Percentiles rank a stretch among this genome's conserved stretches.
These are phyloP conservation scores for Albula glossodonta DNA, from an alignment of 2,113 vertebrate genomes.

Conservation along the genomic window DNA sequence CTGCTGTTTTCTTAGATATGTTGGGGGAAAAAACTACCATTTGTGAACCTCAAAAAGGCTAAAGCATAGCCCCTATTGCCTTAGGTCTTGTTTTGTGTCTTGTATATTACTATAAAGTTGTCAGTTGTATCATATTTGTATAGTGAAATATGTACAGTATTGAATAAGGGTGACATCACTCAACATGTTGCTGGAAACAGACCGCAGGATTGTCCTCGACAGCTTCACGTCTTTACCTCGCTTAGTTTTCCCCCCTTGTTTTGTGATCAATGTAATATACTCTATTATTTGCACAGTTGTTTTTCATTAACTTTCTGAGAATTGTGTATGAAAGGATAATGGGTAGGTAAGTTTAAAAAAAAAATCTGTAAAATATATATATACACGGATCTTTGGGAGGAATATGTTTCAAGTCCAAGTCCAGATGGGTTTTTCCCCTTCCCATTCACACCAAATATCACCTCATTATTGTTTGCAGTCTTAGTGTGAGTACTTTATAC, in stretches of 20 bases:
- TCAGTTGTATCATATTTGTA: conserved; percentile 84
- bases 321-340: conserved; percentile 82
- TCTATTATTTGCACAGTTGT: conserved; percentile 77
- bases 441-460: conserved; percentile 79
- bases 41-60: conserved; percentile 86
- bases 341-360: conserved; percentile 87
- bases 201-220: conserved; percentile 35
- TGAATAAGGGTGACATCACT: conserved; percentile 76
- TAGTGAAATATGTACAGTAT: conserved; percentile 88
- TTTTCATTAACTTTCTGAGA: conserved; percentile 65
- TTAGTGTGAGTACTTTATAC: conserved; percentile 87
- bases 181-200: conserved; percentile 66
- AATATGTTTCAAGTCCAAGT: conserved; percentile 78
- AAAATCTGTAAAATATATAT: conserved; percentile 65
- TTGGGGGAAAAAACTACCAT: conserved; percentile 74
- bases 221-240: conserved; percentile 45
- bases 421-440: conserved; percentile 77
- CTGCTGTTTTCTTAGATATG: conserved; percentile 81
- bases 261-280: conserved; percentile 69
- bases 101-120: conserved; percentile 56
- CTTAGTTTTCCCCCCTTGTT: conserved; percentile 54
- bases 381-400: conserved; percentile 82
- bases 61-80: conserved; percentile 84
- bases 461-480: conserved; percentile 84
- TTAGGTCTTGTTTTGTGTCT: conserved; percentile 89